A percentile compares a stretch with the other conserved stretches of the same genome.
phyloP scores from a whole-genome alignment of 2,113 vertebrate species.

The Asarcornis scutulata region DNA sequence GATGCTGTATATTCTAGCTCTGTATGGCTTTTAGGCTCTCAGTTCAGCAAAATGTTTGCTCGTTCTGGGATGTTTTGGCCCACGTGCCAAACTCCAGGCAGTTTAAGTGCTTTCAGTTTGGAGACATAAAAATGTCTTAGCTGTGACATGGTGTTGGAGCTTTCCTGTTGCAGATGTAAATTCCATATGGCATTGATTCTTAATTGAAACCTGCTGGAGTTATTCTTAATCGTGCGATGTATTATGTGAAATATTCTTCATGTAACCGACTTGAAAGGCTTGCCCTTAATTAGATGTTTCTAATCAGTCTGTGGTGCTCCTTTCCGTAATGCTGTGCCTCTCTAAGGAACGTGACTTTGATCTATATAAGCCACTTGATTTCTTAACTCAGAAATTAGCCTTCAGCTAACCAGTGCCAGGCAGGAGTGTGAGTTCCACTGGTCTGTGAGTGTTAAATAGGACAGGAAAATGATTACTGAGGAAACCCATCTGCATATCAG shows the following conservation, averaged over 20 bases:
- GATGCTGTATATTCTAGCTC: background rate
- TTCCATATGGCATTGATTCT: background rate
- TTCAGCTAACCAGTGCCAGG: background rate
- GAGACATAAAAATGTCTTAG: constrained; percentile 50
- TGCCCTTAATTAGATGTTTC: background rate
- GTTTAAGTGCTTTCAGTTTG: constrained; percentile 7
- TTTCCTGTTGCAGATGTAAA: constrained; percentile 46
- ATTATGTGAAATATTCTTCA: background rate
- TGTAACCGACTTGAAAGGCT: background rate
- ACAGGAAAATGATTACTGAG: background rate
- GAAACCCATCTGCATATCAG: background rate
- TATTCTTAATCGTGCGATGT: background rate
- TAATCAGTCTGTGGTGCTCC: background rate
- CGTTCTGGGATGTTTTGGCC: background rate
- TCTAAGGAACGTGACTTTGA: background rate
- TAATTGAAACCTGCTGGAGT: constrained; percentile 58
- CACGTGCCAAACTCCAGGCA: background rate
- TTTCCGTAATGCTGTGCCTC: background rate
- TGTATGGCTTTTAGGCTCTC: background rate
- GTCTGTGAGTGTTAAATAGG: background rate
- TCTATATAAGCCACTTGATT: background rate
- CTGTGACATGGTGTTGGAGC: constrained; percentile 43
- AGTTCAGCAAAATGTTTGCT: constrained; percentile 3
- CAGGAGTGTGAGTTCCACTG: background rate
- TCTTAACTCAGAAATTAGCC: background rate